Conservation (phyloP, 2,888 invertebrate genomes). For the Odontocolon sp. region DNA sequence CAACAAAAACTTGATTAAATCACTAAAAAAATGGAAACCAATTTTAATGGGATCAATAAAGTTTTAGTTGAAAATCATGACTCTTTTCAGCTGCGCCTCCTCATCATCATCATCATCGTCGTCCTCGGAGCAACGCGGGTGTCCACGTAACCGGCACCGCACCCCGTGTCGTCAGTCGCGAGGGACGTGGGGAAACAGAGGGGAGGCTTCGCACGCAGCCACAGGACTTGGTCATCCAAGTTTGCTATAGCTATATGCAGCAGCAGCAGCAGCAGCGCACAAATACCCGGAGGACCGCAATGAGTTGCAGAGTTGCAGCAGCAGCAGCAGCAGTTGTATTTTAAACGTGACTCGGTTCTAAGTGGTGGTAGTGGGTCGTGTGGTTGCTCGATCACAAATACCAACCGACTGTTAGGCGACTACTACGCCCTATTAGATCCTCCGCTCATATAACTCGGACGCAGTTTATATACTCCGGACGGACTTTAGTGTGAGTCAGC, state of each 20-base stretch:
- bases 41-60: not conserved
- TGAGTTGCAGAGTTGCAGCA: constrained; percentile 30
- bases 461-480: too few species aligned
- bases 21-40: too few species aligned
- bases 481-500: too few species aligned
- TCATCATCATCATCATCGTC: constrained; percentile 13
- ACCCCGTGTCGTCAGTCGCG: constrained; percentile 41
- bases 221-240: constrained; percentile 44
- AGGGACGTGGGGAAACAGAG: not conserved
- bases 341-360: constrained; percentile 32
- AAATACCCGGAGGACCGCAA: constrained; percentile 2
- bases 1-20: too few species aligned
- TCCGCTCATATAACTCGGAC: too few species aligned
- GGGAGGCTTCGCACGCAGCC: constrained; percentile 2
- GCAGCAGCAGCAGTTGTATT: constrained; percentile 3
- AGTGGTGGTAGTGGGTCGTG: too few species aligned
- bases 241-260: not conserved
- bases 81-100: constrained; percentile 26
- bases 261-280: not conserved
- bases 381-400: not conserved
- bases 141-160: constrained; percentile 54
- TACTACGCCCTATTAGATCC: not conserved
- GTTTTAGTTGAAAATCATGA: too few species aligned
- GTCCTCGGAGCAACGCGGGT: constrained; percentile 39
- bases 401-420: not conserved